Evolutionary conservation across 2,888 invertebrate species (phyloP).

Genomic region (Meandrusa payeni): DNA sequence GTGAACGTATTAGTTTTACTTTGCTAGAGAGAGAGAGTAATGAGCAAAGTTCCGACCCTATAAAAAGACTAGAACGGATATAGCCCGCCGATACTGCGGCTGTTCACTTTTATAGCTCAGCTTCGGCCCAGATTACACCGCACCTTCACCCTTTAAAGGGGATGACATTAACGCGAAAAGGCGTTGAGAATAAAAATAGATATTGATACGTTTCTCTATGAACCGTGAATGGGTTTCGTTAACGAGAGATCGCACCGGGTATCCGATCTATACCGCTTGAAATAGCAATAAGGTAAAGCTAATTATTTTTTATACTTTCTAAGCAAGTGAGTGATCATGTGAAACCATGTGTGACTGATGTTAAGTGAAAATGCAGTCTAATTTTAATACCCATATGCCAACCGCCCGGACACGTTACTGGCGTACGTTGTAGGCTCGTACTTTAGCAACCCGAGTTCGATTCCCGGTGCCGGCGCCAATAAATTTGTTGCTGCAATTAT

Average conservation of each 20-base stretch:
- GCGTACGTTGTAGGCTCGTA: no score
- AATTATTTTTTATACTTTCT: no score
- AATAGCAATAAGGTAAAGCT: no score
- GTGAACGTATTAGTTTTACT: slow-evolving; percentile 8
- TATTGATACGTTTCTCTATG: slow-evolving; percentile 4
- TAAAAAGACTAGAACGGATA: slow-evolving; percentile 33
- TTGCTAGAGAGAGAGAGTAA: slow-evolving; percentile 2
- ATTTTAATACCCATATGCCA: no score
- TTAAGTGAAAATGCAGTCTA: no score
- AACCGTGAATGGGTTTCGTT: neutral
- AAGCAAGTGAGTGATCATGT: no score
- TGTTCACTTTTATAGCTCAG: slow-evolving; percentile 42
- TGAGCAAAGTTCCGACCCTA: slow-evolving; percentile 24
- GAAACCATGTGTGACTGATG: no score
- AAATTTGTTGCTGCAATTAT: no score
- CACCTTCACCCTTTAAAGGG: slow-evolving; percentile 9
- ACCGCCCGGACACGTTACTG: no score
- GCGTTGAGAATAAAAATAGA: slow-evolving; percentile 11
- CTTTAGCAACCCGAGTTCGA: no score
- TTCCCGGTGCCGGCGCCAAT: no score
- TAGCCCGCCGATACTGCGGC: slow-evolving; percentile 41
- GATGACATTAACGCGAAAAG: slow-evolving; percentile 6
- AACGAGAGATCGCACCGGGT: neutral
- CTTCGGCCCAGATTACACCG: slow-evolving; percentile 29
- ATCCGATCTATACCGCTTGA: no score